phyloP scores from a whole-genome alignment of 2,797 vertebrate genomes.

The Argya squamiceps region DNA sequence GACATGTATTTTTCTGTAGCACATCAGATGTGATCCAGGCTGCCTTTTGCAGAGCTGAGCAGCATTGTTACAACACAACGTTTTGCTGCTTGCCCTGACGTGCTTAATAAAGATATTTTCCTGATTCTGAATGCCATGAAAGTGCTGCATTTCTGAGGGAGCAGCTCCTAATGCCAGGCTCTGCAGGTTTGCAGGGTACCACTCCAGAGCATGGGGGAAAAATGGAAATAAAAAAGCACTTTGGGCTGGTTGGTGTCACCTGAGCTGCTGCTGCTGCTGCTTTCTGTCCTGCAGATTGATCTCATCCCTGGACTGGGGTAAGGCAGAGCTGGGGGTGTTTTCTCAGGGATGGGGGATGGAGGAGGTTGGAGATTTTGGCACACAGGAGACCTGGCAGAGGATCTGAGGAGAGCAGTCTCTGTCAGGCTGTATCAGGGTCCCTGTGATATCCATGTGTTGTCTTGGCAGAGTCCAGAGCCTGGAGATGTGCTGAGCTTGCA shows the following conservation, averaged over 20 bases:
- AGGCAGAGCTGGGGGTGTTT: neutral
- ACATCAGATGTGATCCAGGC: slow-evolving; percentile 37
- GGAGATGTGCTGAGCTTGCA: neutral
- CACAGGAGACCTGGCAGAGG: slow-evolving; percentile 13
- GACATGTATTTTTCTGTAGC: slow-evolving; percentile 49
- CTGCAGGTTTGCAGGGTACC: neutral
- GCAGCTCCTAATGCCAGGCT: neutral
- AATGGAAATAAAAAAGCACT: neutral
- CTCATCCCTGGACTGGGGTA: neutral
- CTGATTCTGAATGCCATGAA: slow-evolving; percentile 55
- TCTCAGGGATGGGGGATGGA: neutral
- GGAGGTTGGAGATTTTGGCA: neutral
- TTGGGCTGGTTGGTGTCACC: neutral
- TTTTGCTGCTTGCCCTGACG: slow-evolving; percentile 41
- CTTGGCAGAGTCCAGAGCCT: slow-evolving; percentile 6
- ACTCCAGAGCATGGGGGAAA: neutral
- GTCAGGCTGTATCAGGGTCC: slow-evolving; percentile 12
- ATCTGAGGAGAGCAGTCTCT: neutral
- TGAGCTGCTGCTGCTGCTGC: neutral
- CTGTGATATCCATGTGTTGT: slow-evolving; percentile 9
- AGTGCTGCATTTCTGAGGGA: slow-evolving; percentile 16
- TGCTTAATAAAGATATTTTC: slow-evolving; percentile 65
- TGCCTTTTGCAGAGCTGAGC: slow-evolving; percentile 32
- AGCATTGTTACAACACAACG: neutral
- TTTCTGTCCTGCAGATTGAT: neutral